A percentile compares a stretch with the other conserved stretches of the same genome.
These are phyloP conservation scores for Notodonta dromedarius DNA, from an alignment of 2,888 invertebrate species.

Conservation along the genomic window DNA sequence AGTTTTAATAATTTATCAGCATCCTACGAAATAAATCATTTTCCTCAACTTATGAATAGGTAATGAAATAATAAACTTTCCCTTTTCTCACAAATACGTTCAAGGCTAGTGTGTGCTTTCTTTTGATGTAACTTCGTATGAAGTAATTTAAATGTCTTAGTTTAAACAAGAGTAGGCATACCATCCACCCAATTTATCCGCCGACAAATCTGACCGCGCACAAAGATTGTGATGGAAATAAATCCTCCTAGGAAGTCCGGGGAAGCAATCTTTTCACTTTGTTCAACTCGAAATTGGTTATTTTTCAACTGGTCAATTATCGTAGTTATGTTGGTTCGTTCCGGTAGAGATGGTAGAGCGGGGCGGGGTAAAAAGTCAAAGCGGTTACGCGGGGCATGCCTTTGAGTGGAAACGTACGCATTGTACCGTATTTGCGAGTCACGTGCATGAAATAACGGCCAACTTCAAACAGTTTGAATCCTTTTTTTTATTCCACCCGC, in stretches of 20 bases:
- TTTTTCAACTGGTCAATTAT: slow-evolving; percentile 40
- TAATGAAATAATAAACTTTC: not conserved
- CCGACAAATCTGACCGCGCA: slow-evolving; percentile 30
- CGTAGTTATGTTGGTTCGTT: slow-evolving; percentile 36
- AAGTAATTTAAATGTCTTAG: not conserved
- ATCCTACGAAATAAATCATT: not conserved
- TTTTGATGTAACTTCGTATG: slow-evolving; percentile 14
- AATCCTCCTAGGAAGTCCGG: slow-evolving; percentile 39
- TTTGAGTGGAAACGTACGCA: slow-evolving; percentile 33
- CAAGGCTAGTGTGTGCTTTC: slow-evolving; percentile 4
- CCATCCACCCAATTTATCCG: slow-evolving; percentile 13
- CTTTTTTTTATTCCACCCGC: slow-evolving; percentile 22
- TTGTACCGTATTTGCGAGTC: slow-evolving; percentile 32
- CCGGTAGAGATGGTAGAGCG: slow-evolving; percentile 23
- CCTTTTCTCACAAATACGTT: not conserved
- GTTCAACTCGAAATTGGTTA: slow-evolving; percentile 34
- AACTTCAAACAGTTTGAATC: slow-evolving; percentile 35
- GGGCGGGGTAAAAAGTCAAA: slow-evolving; percentile 36
- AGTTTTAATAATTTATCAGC: not conserved
- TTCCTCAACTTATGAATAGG: slow-evolving; percentile 3
- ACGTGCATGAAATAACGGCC: slow-evolving; percentile 37
- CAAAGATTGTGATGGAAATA: slow-evolving; percentile 48
- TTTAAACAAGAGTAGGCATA: not conserved
- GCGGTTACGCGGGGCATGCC: slow-evolving; percentile 17
- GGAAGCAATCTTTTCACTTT: slow-evolving; percentile 38